Base-by-base conservation (phyloP, 1,140 invertebrate species). In the Drosophila malerkotliana region DNA sequence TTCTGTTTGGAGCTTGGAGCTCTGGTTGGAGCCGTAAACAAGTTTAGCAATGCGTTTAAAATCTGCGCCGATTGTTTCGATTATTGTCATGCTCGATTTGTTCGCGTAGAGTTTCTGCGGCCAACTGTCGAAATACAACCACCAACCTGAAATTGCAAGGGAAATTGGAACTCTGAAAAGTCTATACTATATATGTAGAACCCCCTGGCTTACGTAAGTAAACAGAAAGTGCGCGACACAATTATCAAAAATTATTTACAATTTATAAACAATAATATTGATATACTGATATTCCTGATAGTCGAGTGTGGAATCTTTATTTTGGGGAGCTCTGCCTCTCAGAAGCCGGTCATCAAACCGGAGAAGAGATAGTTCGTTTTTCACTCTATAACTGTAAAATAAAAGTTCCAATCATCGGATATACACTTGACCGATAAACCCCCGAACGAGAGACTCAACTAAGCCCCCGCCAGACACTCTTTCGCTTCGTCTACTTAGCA, bases 1-100 rank as follows among this genome's bases (percentile, higher is more conserved):
- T 21, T 60, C 10, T 57, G 6, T 52, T 24, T 48, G 21, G 21
- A 21, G 26, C 6, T 51, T 8, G 41, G 41, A 1, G 41, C 41
- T 44, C 15, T 44, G 15, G 15, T 18, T 18, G 4, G 44, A 1
- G 68, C 54, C 28, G 66, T 64, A 83, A 83, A 83, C 77, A 87
- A 87, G 82, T 82, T 87, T 85, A 85, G 59, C 77, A 77, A 77
- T 84, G 73, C 77, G 73, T 77, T 87, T 77, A 52, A 78, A 77
- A 87, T 82, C 56, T 77, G 63, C 72, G 69, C 45, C 62, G 59
- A 57, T 79, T 81, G 71, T 72, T 81, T 79, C 79, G 81, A 66
- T 80, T 79, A 77, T 80, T 80, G 67, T 79, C 60, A 80, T 79
- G 81, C 73, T 77, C 62, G 74, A 87, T 85, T 87, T 80, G 64